phyloP scores from a whole-genome alignment of 2,113 vertebrate species.

The Lophius piscatorius region DNA sequence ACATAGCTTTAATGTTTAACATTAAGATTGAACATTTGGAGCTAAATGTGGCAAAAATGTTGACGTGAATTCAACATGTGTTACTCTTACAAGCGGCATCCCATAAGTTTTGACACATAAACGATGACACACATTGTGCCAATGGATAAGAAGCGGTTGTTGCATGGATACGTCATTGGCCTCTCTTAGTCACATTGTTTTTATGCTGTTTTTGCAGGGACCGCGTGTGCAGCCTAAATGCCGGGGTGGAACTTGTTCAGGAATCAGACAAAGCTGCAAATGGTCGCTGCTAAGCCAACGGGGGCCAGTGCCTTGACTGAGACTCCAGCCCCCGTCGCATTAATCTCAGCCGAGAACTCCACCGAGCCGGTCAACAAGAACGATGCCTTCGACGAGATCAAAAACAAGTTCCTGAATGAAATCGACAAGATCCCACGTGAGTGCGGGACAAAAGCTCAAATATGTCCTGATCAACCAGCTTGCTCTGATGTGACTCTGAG shows the following conservation, averaged over 20 bases:
- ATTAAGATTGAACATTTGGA: too few relatives aligned
- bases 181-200: not conserved
- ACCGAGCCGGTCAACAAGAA: slow-evolving; percentile 84
- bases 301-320: slow-evolving; percentile 74
- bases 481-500: slow-evolving; percentile 16
- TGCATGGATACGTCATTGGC: too few relatives aligned
- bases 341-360: slow-evolving; percentile 82
- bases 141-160: too few relatives aligned
- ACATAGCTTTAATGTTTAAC: too few relatives aligned
- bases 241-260: slow-evolving; percentile 87
- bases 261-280: slow-evolving; percentile 83
- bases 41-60: too few relatives aligned
- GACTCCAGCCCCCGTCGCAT: slow-evolving; percentile 70
- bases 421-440: slow-evolving; percentile 94
- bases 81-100: too few relatives aligned
- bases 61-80: too few relatives aligned
- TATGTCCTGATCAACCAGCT: slow-evolving; percentile 28
- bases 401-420: slow-evolving; percentile 93
- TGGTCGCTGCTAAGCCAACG: slow-evolving; percentile 75
- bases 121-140: too few relatives aligned
- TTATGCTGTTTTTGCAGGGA: slow-evolving; percentile 49
- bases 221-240: slow-evolving; percentile 72
- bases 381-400: slow-evolving; percentile 87
- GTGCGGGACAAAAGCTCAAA: slow-evolving; percentile 59
- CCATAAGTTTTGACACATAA: too few relatives aligned